These are phyloP conservation scores for Pseudomyrmex sp. DNA, from an alignment of 1,140 invertebrate genomes.

Conservation along the genomic window DNA sequence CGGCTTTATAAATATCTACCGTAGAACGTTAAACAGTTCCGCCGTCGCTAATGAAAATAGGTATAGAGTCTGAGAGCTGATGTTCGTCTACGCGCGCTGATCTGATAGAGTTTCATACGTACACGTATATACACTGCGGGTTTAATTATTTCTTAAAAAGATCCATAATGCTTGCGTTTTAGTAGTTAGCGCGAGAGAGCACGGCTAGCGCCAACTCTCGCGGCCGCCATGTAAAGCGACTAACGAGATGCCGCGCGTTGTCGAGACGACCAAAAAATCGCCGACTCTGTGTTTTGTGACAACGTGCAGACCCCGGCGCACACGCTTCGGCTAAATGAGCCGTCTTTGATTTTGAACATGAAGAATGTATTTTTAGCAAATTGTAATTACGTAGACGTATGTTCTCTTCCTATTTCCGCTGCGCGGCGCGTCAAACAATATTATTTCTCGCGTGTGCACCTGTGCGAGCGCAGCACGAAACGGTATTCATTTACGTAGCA, in stretches of 20 bases:
- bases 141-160: slow-evolving; percentile 51
- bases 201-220: slow-evolving; percentile 2
- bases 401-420: slow-evolving; percentile 39
- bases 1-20: slow-evolving; percentile 80
- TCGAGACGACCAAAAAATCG: slow-evolving; percentile 46
- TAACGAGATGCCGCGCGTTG: slow-evolving; percentile 45
- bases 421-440: slow-evolving; percentile 55
- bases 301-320: slow-evolving; percentile 5
- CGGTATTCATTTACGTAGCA: slow-evolving; percentile 59
- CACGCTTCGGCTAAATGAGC: slow-evolving; percentile 49
- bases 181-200: slow-evolving; percentile 15
- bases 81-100: slow-evolving; percentile 27
- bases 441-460: slow-evolving; percentile 58
- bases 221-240: slow-evolving; percentile 34
- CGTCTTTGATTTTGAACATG: slow-evolving; percentile 59
- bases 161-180: slow-evolving; percentile 19
- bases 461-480: slow-evolving; percentile 51
- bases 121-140: not conserved
- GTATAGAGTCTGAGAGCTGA: slow-evolving; percentile 58
- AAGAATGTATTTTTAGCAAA: slow-evolving; percentile 61
- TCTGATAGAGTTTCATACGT: not conserved
- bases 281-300: slow-evolving; percentile 47
- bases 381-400: slow-evolving; percentile 59
- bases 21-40: slow-evolving; percentile 79
- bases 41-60: slow-evolving; percentile 76